phyloP scores from a whole-genome alignment of 2,888 invertebrate genomes.

The Amphipyra berbera region DNA sequence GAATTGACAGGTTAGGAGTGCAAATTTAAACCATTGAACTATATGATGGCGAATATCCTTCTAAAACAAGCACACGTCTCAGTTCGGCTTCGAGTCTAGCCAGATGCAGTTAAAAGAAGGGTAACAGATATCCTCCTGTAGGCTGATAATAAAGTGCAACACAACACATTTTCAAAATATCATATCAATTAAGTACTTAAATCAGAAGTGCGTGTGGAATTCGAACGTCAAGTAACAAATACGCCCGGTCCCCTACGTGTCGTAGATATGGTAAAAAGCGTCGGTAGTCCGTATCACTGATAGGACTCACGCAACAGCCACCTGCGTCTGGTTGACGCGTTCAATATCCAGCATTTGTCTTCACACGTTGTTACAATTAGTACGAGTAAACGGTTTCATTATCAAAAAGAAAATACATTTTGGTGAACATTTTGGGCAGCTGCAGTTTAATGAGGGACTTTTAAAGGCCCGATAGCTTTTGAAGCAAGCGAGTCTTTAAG shows the following conservation, averaged over 20 bases:
- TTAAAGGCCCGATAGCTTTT: no score
- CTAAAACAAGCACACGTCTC: no score
- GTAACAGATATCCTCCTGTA: background rate
- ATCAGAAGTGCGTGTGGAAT: conserved; percentile 45
- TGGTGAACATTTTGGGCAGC: no score
- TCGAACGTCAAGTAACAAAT: conserved; percentile 54
- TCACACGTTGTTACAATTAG: conserved; percentile 32
- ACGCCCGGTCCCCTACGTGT: conserved; percentile 38
- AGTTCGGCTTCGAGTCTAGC: no score
- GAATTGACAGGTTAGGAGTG: background rate
- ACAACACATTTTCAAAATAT: conserved; percentile 3
- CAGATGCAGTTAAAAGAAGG: no score
- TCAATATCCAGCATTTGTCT: conserved; percentile 27
- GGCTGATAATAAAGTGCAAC: conserved; percentile 1
- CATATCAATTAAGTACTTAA: conserved; percentile 37
- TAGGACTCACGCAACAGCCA: conserved; percentile 62
- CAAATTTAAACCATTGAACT: no score
- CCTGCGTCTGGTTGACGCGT: conserved; percentile 31
- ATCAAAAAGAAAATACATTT: background rate
- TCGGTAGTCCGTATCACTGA: conserved; percentile 70
- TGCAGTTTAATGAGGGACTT: no score
- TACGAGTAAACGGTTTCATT: background rate
- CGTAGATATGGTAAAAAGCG: conserved; percentile 70
- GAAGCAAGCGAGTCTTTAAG: no score
- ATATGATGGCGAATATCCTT: no score